A percentile compares a stretch with the other conserved stretches of the same genome.
These are phyloP conservation scores for Zaprionus africanus DNA, from an alignment of 1,140 invertebrate species.

Conservation along the genomic window DNA sequence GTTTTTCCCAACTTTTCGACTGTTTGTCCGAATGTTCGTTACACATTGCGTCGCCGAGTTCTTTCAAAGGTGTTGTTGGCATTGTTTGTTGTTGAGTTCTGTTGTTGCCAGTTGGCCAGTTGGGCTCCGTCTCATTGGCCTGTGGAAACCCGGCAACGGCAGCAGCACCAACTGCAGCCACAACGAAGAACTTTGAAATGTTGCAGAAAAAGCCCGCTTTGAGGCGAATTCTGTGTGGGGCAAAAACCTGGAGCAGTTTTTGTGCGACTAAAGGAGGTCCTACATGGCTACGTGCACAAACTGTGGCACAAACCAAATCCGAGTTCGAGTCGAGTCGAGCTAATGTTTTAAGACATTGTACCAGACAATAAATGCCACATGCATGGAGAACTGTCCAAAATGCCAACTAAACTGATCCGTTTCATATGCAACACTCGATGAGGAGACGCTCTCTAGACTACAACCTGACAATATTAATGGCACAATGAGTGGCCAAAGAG, in stretches of 20 bases:
- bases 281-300: constrained; percentile 27
- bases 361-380: constrained; percentile 37
- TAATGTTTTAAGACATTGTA: constrained; percentile 33
- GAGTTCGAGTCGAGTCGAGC: constrained; percentile 2
- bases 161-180: not conserved
- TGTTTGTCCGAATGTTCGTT: constrained; percentile 45
- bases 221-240: constrained; percentile 17
- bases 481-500: constrained; percentile 37
- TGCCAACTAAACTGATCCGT: constrained; percentile 31
- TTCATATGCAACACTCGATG: constrained; percentile 6
- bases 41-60: constrained; percentile 37
- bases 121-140: constrained; percentile 47
- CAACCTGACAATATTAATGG: constrained; percentile 55
- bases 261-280: constrained; percentile 24
- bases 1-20: constrained; percentile 45
- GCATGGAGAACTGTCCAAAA: constrained; percentile 13
- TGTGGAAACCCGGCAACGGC: constrained; percentile 75
- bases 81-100: constrained; percentile 21
- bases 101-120: constrained; percentile 32
- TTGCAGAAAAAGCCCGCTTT: constrained; percentile 38
- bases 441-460: not conserved
- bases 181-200: constrained; percentile 41
- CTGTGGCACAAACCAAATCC: not conserved
- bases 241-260: constrained; percentile 43
- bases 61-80: constrained; percentile 13